Evolutionary conservation across 2,888 invertebrate species (phyloP), one percentile per base, ranked within the genome.

Genomic region (Strigamia transsilvanica): DNA sequence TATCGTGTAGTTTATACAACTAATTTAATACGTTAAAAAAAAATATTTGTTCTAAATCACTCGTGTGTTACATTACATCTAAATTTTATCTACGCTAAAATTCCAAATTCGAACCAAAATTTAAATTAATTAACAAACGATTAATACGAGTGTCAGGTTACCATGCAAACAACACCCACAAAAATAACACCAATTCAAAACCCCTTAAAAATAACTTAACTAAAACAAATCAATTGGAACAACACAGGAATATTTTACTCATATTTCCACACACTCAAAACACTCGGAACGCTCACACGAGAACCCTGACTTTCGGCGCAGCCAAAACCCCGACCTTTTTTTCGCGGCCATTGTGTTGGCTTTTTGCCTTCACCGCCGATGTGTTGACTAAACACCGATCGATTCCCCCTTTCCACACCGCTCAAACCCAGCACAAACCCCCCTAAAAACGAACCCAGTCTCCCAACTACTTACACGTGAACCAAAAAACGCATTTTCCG

Each of bases 341-440:
- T 61, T 61, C 61, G 61, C 61, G 61, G 61, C 61, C 61, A 61
- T 61, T 61, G 61, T 61, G 61, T n/a, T 61, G 61, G 61, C 51
- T 51, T n/a, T 51, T 51, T 51, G 51, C 10, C 51, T 9, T 51
- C 2, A n/a, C 51, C 51, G 51, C 51, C 51, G 10, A 51, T n/a
- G n/a, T 51, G n/a, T n/a, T n/a, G n/a, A n/a, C n/a, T n/a, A 56
- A 56, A 13, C n/a, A n/a, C 10, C 21, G 61, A 61, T 61, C 61
- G 61, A 61, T 61, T 61, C 21, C 10, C 13, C 51, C 34, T 34
- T 34, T 7, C 7, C 7, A 34, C 34, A 34, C 34, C 7, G 10
- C 10, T 46, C 15, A 4, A 46, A 10, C 4, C 46, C 46, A 4
- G 2, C 12, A 4, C 4, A 46, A 46, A 46, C 15, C 2, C 10